phyloP scores from a whole-genome alignment of 1,140 invertebrate species.

The Bombus sylvicola region DNA sequence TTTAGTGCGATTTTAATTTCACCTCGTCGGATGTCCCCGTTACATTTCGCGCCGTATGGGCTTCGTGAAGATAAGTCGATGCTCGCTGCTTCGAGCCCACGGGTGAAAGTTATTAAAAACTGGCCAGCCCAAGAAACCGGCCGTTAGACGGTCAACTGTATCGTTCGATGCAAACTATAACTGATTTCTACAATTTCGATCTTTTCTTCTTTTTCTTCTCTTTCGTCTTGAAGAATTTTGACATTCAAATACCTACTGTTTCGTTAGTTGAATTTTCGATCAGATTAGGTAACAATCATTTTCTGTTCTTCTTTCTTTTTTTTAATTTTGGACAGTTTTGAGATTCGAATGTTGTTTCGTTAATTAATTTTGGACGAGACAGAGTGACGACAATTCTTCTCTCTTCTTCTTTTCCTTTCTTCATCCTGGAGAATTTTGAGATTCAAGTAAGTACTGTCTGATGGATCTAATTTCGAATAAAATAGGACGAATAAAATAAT shows the following conservation, averaged over 20 bases:
- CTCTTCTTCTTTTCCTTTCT: no score
- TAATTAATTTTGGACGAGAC: no score
- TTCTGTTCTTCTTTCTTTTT: background rate
- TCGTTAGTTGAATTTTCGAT: no score
- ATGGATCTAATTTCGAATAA: no score
- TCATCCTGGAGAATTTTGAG: no score
- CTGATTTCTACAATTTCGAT: background rate
- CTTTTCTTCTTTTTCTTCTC: background rate
- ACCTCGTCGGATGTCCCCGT: conserved; percentile 56
- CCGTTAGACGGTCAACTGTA: conserved; percentile 39
- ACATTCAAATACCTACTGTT: background rate
- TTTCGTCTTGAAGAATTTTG: rapidly evolving
- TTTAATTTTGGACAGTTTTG: background rate
- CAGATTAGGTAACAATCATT: background rate
- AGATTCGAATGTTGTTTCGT: background rate
- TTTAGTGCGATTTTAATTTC: conserved; percentile 63
- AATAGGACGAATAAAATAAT: no score
- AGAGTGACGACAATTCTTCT: no score
- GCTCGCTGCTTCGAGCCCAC: conserved; percentile 8
- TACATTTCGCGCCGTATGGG: conserved; percentile 57
- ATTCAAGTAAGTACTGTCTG: no score
- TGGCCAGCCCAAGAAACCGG: conserved; percentile 28
- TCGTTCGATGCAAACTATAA: background rate
- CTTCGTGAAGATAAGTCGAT: conserved; percentile 57
- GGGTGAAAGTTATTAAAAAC: conserved; percentile 68